phyloP scores from a whole-genome alignment of 1,140 invertebrate species.

The Euschistus heros region DNA sequence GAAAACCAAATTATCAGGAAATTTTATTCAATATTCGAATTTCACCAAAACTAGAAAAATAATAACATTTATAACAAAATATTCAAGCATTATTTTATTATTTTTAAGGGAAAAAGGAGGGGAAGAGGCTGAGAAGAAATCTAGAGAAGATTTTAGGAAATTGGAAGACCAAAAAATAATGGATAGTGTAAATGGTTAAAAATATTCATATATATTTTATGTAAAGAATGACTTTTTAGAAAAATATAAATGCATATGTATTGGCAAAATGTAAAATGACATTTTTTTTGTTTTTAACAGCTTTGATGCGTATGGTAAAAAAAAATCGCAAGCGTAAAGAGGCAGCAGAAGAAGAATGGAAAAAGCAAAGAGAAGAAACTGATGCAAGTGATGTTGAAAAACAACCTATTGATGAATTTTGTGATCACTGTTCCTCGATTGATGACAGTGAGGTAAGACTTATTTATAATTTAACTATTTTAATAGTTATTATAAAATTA shows the following conservation, averaged over 20 bases:
- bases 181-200: constrained; percentile 27
- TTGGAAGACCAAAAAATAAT: constrained; percentile 26
- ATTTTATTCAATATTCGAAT: no score
- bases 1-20: no score
- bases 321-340: constrained; percentile 8
- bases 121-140: constrained; percentile 28
- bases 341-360: constrained; percentile 1
- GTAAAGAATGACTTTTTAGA: background rate
- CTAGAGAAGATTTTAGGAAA: constrained; percentile 24
- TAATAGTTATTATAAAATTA: no score
- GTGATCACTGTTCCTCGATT: no score
- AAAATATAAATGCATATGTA: background rate
- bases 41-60: no score
- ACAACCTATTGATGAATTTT: no score
- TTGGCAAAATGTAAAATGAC: background rate
- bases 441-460: no score
- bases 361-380: background rate
- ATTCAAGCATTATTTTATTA: no score
- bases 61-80: no score
- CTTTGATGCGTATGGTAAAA: constrained; percentile 7
- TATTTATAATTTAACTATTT: no score
- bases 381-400: background rate
- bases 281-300: background rate
- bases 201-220: background rate
- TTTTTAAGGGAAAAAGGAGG: constrained; percentile 27